Percentiles rank a stretch among this genome's conserved stretches.
phyloP scores from a whole-genome alignment of 2,113 vertebrate species.

The Cinclus mexicanus region DNA sequence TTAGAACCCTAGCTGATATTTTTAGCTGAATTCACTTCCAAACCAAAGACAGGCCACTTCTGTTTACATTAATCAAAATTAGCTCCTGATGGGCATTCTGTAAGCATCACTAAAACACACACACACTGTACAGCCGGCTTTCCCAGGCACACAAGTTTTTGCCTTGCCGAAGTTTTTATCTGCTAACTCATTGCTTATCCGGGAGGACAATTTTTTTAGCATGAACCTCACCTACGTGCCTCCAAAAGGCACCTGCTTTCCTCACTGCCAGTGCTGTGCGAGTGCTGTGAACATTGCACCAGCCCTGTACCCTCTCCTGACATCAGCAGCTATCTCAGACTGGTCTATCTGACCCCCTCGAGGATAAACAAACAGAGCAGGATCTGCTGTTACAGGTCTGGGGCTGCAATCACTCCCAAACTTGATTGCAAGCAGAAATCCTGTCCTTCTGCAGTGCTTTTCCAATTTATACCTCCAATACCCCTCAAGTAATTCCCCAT shows the following conservation, averaged over 20 bases:
- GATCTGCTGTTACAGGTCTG: neutral
- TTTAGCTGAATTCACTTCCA: neutral
- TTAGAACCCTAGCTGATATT: neutral
- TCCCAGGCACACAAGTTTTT: neutral
- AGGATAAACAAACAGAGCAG: conserved; percentile 20
- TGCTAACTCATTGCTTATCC: neutral
- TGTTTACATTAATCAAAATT: neutral
- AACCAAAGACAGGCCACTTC: neutral
- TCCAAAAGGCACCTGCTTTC: neutral
- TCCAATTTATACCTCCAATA: neutral
- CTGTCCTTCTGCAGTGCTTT: neutral
- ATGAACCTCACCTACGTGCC: neutral
- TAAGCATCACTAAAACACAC: neutral
- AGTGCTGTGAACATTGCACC: neutral
- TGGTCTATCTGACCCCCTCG: neutral
- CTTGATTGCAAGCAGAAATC: neutral
- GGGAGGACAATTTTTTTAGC: neutral
- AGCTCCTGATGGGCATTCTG: neutral
- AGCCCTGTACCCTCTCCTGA: neutral
- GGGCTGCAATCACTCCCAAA: neutral
- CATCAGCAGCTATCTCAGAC: neutral
- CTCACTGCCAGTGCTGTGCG: neutral
- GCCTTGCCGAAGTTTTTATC: neutral
- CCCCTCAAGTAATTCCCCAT: neutral
- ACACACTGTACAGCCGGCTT: neutral